Evolutionary conservation across 1,140 invertebrate genomes (phyloP).

Genomic region (Agrypnia vestita): DNA sequence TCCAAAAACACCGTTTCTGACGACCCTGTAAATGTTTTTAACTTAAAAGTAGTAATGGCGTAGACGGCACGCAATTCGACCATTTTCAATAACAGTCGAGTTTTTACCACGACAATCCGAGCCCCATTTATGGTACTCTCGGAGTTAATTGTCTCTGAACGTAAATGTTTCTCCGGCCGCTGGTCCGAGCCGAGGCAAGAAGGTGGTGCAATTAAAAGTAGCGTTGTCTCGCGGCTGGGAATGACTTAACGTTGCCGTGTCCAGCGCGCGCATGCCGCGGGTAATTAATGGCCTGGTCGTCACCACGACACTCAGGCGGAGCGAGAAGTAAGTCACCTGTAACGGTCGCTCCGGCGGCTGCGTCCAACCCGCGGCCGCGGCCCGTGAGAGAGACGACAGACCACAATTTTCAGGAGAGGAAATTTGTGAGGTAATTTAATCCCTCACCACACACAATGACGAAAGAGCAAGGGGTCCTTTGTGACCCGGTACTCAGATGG

Average conservation of each 20-base stretch:
- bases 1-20: no score
- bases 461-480: no score
- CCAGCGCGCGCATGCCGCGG: neutral
- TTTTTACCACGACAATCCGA: conserved; percentile 7
- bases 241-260: conserved; percentile 4
- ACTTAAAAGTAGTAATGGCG: no score
- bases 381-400: no score
- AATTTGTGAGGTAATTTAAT: no score
- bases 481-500: no score
- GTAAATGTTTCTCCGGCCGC: neutral
- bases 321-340: conserved; percentile 35
- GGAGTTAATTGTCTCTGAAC: neutral
- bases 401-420: no score
- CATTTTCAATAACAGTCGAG: conserved; percentile 4
- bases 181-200: neutral
- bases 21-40: no score
- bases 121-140: neutral
- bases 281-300: conserved; percentile 27
- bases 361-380: neutral
- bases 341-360: neutral
- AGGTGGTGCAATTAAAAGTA: conserved; percentile 9
- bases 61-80: neutral
- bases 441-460: no score
- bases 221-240: neutral
- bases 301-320: conserved; percentile 17